Evolutionary conservation across 2,888 invertebrate genomes (phyloP).

Genomic region (Morpho helenor): DNA sequence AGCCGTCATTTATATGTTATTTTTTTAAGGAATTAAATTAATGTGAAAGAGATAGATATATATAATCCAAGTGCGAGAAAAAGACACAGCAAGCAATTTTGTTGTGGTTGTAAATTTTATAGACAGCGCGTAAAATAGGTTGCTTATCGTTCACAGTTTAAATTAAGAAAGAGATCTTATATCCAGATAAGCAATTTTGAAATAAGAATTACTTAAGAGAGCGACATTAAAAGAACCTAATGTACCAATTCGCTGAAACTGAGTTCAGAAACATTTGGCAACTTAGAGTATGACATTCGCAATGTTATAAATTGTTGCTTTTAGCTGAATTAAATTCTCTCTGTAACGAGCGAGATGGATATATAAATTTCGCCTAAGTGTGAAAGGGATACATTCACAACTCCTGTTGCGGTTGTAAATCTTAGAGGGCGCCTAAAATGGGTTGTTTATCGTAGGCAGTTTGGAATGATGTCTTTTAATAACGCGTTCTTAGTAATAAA

Average conservation of each 20-base stretch:
- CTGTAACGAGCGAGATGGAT: constrained; percentile 20
- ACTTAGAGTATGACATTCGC: constrained; percentile 29
- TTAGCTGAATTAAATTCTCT: constrained; percentile 40
- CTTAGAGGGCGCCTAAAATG: constrained; percentile 43
- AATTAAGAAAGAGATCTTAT: no score
- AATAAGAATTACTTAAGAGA: constrained; percentile 2
- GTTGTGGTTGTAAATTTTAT: constrained; percentile 22
- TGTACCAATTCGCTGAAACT: constrained; percentile 21
- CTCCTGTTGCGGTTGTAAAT: constrained; percentile 17
- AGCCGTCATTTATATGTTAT: no score
- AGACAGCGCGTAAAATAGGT: no score
- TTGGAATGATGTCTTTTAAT: constrained; percentile 43
- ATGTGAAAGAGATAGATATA: no score
- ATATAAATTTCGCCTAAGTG: constrained; percentile 6
- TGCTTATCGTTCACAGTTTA: no score
- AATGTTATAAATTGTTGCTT: constrained; percentile 36
- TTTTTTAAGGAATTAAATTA: no score
- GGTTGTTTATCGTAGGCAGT: constrained; percentile 55
- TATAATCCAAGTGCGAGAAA: no score
- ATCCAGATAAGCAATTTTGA: no score
- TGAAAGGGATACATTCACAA: constrained; percentile 21
- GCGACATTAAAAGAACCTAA: constrained; percentile 5
- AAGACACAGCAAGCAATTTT: constrained; percentile 5
- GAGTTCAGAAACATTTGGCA: constrained; percentile 28
- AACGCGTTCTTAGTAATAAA: constrained; percentile 44